These are phyloP conservation scores for Callaeas wilsoni DNA, from an alignment of 2,113 vertebrate genomes.

Conservation along the genomic window DNA sequence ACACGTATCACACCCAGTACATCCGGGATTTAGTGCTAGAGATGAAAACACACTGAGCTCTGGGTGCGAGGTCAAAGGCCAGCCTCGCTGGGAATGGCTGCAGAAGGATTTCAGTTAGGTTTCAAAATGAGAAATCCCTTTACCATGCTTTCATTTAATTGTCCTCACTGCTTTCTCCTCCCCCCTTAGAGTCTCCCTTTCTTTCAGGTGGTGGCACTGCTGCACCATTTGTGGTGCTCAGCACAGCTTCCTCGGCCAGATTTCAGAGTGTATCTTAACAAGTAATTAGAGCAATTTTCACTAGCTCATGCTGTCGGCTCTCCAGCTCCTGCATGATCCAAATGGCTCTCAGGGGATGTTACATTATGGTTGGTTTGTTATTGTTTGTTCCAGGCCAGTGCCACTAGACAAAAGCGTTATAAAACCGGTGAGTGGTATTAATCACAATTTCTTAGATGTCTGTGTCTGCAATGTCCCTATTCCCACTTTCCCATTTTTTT, in stretches of 20 bases:
- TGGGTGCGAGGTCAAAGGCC: background rate
- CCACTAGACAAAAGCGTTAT: constrained; percentile 53
- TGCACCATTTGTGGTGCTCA: constrained; percentile 31
- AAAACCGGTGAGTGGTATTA: constrained; percentile 38
- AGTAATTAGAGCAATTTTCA: constrained; percentile 56
- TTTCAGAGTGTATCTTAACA: constrained; percentile 5
- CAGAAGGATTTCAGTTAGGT: background rate
- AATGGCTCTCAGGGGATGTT: constrained; percentile 58
- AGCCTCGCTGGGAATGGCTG: background rate
- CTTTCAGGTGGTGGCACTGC: constrained; percentile 62
- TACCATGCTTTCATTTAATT: background rate
- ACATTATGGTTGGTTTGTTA: constrained; percentile 62
- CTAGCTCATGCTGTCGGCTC: constrained; percentile 9
- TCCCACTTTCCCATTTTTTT: background rate
- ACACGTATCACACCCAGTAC: background rate
- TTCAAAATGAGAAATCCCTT: background rate
- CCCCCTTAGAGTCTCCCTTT: constrained; percentile 14
- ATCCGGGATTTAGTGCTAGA: background rate
- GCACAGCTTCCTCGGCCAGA: background rate
- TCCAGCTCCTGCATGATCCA: constrained; percentile 46
- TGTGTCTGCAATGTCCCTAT: background rate
- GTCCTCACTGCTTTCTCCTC: background rate
- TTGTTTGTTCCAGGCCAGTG: constrained; percentile 64
- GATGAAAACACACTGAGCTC: background rate
- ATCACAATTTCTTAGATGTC: constrained; percentile 51